Conservation (phyloP, 2,888 invertebrate species). For the Octonoba sinensis region DNA sequence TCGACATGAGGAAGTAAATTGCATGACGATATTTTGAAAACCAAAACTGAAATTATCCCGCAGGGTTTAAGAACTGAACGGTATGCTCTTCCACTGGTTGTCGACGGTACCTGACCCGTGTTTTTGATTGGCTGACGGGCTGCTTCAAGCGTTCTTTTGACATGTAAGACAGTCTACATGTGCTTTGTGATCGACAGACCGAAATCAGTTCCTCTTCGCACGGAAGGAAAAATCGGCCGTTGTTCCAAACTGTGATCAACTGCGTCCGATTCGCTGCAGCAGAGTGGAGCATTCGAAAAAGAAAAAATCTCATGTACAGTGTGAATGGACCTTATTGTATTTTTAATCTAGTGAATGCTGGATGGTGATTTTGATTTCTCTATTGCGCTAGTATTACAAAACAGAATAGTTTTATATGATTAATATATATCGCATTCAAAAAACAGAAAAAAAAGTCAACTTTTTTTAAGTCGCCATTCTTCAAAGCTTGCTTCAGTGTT, state of each 20-base stretch:
- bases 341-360: conserved; percentile 32
- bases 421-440: conserved; percentile 16
- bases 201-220: conserved; percentile 36
- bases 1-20: too few relatives aligned
- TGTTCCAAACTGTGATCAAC: conserved; percentile 53
- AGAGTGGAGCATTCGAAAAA: conserved; percentile 20
- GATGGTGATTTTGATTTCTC: conserved; percentile 32
- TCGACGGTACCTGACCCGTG: too few relatives aligned
- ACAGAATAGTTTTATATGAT: conserved; percentile 49
- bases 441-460: background rate
- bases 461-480: conserved; percentile 1
- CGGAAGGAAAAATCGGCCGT: background rate
- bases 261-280: conserved; percentile 28
- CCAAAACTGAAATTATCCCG: too few relatives aligned
- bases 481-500: conserved; percentile 14
- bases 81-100: too few relatives aligned
- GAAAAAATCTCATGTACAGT: conserved; percentile 29
- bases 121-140: too few relatives aligned
- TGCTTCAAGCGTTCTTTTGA: too few relatives aligned
- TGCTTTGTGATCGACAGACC: conserved; percentile 13
- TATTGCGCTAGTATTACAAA: conserved; percentile 24
- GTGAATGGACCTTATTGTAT: conserved; percentile 33
- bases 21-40: too few relatives aligned
- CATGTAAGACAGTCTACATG: too few relatives aligned
- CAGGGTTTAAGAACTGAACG: too few relatives aligned